These are phyloP conservation scores for Sphenopsis melanotis DNA, from an alignment of 2,797 vertebrate genomes.

Conservation along the genomic window DNA sequence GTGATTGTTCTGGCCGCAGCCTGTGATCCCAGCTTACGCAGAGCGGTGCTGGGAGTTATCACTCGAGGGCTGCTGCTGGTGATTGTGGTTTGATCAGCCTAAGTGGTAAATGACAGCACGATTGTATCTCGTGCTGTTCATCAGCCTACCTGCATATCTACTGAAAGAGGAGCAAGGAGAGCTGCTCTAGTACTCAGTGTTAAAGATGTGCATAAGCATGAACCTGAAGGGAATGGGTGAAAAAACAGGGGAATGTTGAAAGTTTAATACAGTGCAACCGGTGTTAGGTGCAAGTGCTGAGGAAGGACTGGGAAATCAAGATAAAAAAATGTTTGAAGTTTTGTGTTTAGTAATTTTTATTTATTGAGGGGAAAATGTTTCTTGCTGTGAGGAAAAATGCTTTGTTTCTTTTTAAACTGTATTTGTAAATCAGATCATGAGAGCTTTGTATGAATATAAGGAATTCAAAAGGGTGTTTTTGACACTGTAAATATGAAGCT, in stretches of 20 bases:
- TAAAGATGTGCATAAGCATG: neutral
- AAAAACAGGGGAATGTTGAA: neutral
- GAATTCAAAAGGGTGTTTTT: neutral
- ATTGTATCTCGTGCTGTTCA: neutral
- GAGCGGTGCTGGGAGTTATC: neutral
- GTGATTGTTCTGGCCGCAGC: neutral
- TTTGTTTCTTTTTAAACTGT: neutral
- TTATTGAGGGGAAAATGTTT: neutral
- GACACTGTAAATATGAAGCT: neutral
- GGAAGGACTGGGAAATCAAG: neutral
- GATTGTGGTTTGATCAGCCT: neutral
- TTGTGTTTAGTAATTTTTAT: neutral
- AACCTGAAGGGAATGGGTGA: neutral
- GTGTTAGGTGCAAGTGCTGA: neutral
- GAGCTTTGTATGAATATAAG: neutral
- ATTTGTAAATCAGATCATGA: neutral
- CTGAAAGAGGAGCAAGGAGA: neutral
- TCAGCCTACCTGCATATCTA: neutral
- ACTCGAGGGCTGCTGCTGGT: neutral
- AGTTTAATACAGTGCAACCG: accelerated
- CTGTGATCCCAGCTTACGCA: neutral
- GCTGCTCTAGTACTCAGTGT: accelerated
- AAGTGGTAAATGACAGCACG: neutral
- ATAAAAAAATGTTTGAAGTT: neutral
- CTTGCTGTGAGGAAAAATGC: neutral